Evolutionary conservation across 2,113 vertebrate species (phyloP).

Genomic region (Panthera leo): DNA sequence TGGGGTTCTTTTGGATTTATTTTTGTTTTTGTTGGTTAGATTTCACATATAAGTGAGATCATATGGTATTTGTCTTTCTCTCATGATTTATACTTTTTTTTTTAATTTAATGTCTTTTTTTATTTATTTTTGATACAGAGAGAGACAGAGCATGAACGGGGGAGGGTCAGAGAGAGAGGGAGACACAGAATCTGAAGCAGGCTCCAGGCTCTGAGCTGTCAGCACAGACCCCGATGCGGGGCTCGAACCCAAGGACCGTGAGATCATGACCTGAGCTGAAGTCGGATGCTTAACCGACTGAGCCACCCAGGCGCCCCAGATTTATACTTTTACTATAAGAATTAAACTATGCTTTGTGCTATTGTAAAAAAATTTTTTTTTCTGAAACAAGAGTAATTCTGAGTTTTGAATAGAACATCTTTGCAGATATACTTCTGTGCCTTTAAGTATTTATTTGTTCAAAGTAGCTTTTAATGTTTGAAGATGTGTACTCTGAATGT

Average conservation of each 20-base stretch:
- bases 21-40: not conserved
- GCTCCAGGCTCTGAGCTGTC: too few species aligned
- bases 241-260: too few species aligned
- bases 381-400: slow-evolving; percentile 27
- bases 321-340: not conserved
- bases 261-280: too few species aligned
- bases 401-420: not conserved
- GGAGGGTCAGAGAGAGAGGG: too few species aligned
- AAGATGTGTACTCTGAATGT: not conserved
- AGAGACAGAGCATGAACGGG: too few species aligned
- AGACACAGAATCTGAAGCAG: too few species aligned
- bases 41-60: not conserved
- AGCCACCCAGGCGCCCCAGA: not conserved
- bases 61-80: not conserved
- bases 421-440: not conserved
- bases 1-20: not conserved
- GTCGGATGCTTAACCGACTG: too few species aligned
- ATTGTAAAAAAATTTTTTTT: not conserved
- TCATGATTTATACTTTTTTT: not conserved
- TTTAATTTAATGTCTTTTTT: too few species aligned
- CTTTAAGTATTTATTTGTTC: slow-evolving; percentile 23
- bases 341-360: not conserved
- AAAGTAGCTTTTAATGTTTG: not conserved
- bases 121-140: too few species aligned
- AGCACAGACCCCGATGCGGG: too few species aligned